Conservation (phyloP, 1,140 invertebrate species). For the Drosophila murphyi region DNA sequence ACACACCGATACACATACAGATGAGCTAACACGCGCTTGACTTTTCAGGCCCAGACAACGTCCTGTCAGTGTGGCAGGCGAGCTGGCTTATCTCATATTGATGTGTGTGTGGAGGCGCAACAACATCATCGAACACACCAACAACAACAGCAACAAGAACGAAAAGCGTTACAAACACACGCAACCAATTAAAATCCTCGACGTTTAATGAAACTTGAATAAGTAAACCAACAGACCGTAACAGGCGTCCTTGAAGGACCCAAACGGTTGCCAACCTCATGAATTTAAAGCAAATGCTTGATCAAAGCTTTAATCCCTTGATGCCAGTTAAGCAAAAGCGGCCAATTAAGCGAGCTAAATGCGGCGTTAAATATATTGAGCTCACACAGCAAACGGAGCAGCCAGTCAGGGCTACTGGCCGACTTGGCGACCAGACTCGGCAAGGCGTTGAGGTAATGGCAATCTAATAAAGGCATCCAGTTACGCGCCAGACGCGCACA, state of each 20-base stretch:
- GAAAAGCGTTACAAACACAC: slow-evolving; percentile 8
- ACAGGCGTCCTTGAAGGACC: slow-evolving; percentile 53
- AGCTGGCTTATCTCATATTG: slow-evolving; percentile 68
- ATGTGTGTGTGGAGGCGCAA: slow-evolving; percentile 54
- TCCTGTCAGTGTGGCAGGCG: slow-evolving; percentile 62
- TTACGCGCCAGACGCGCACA: slow-evolving; percentile 47
- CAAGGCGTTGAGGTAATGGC: slow-evolving; percentile 32
- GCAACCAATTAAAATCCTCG: slow-evolving; percentile 61
- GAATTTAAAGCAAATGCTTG: slow-evolving; percentile 75
- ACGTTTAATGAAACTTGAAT: slow-evolving; percentile 71
- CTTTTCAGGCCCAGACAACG: slow-evolving; percentile 47
- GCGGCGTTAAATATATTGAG: slow-evolving; percentile 69
- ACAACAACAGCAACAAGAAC: slow-evolving; percentile 5
- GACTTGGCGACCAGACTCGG: not conserved
- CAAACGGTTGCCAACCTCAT: slow-evolving; percentile 34
- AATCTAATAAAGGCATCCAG: slow-evolving; percentile 68
- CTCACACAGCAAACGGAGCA: slow-evolving; percentile 19
- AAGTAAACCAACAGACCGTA: slow-evolving; percentile 25
- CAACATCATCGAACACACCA: not conserved
- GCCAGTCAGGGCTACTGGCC: not conserved
- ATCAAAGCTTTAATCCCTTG: slow-evolving; percentile 77
- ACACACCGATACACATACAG: not conserved
- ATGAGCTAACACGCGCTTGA: slow-evolving; percentile 38
- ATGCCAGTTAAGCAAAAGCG: slow-evolving; percentile 70
- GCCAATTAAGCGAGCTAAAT: slow-evolving; percentile 77